A percentile compares a stretch with the other conserved stretches of the same genome.
Conservation (phyloP, 2,113 vertebrate species). For the Tragelaphus strepsiceros region DNA sequence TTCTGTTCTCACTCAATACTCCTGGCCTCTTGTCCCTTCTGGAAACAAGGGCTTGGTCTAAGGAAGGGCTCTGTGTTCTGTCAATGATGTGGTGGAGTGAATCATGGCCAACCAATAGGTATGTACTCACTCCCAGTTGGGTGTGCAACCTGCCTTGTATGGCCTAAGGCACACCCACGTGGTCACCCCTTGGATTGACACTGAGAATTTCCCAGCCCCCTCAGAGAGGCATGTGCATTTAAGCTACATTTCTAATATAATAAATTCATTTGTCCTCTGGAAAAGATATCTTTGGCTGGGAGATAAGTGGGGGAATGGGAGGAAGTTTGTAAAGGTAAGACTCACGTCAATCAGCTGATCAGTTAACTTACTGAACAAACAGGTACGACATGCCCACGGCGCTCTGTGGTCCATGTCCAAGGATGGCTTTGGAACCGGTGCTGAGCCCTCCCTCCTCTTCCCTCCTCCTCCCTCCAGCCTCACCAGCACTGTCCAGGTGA, state of each 20-base stretch:
- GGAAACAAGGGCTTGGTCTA: not conserved
- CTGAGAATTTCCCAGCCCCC: not conserved
- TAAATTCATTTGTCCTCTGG: not conserved
- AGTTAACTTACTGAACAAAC: not conserved
- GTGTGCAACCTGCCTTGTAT: not conserved
- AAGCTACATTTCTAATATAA: not conserved
- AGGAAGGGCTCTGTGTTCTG: not conserved
- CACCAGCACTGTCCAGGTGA: not conserved
- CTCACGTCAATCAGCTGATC: not conserved
- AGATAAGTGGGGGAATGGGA: not conserved
- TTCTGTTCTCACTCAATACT: not conserved
- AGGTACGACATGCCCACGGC: fast-evolving
- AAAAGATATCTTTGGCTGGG: not conserved
- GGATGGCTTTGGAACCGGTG: fast-evolving
- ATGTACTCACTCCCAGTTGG: not conserved
- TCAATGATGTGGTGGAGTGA: not conserved
- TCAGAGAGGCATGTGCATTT: not conserved
- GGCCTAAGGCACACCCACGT: not conserved
- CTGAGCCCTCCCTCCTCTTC: fast-evolving
- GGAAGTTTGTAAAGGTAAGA: not conserved
- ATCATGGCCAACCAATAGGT: not conserved
- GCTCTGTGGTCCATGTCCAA: no score
- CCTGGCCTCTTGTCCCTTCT: not conserved
- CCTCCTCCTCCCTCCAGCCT: not conserved
- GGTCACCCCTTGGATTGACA: not conserved